Base-by-base conservation (phyloP, 2,888 invertebrate genomes). In the Caradrina clavipalpis region DNA sequence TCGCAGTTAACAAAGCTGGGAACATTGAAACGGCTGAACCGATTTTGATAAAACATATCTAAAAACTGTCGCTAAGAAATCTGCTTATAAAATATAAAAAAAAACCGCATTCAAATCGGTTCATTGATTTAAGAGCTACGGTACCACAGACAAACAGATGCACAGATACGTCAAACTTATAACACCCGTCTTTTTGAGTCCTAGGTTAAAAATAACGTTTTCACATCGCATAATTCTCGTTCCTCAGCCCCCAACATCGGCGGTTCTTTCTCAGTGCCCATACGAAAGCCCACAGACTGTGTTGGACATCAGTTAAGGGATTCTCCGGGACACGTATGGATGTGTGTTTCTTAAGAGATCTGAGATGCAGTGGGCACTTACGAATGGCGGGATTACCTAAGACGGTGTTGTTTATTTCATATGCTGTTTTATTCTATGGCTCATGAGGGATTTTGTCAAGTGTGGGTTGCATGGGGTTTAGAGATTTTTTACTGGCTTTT, bases 241-340 rank as follows among this genome's bases (percentile, higher is more conserved):
- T 19, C n/a, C 56, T 72, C 66, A 47, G 45, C 2, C 6, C 26
- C 19, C 8, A 47, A 70, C 22, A 54, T 8, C 21, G 21, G 26
- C 53, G 73, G 58, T 85, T 80, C 73, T 80, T 82, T 67, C 61
- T 26, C 61, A 76, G 73, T 73, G 69, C 69, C 80, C 85, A 81
- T 71, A 65, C 69, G 61, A 81, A 78, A 81, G 76, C 83, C 80
- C 80, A 76, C 67, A 58, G 63, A 70, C 79, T 69, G 26, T 64
- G 84, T 79, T 63, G 81, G 77, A 81, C 85, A 85, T 85, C 83
- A 80, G 85, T 85, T 85, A 85, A 70, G 74, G 86, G 86, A 86
- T 87, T 86, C 81, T 6, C 54, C 11, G 60, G 68, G 86, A 86
- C 86, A 76, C 67, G 72, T 83, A 87, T 82, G 61, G 78, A 86